Evolutionary conservation across 2,888 invertebrate genomes (phyloP).

Genomic region (Thalpophila matura): DNA sequence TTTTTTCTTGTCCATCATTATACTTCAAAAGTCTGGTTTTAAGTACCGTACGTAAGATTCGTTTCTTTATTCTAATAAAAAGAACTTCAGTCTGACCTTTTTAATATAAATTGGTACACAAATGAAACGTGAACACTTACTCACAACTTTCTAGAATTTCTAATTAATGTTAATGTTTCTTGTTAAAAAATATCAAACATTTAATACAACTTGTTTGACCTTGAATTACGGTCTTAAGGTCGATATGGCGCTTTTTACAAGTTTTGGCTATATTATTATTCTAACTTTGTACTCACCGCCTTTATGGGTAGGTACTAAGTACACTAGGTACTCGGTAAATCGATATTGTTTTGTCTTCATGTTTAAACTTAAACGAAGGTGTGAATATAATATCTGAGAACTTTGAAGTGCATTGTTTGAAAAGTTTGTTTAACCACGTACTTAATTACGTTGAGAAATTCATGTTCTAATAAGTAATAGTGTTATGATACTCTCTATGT

Average conservation of each 20-base stretch:
- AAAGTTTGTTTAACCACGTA: not conserved
- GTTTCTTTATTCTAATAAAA: not conserved
- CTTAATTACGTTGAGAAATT: no score
- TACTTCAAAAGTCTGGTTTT: not conserved
- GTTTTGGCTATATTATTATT: conserved; percentile 54
- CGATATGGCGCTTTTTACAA: conserved; percentile 34
- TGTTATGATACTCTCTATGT: no score
- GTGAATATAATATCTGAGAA: conserved; percentile 4
- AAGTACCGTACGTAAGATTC: not conserved
- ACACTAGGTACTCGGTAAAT: conserved; percentile 30
- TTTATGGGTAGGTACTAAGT: conserved; percentile 12
- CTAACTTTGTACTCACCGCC: conserved; percentile 38
- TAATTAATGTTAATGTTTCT: not conserved
- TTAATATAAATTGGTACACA: not conserved
- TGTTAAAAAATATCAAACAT: conserved; percentile 14
- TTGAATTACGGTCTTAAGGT: conserved; percentile 32
- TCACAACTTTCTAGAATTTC: not conserved
- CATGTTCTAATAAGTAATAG: no score
- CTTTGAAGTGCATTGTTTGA: not conserved
- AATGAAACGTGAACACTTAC: no score
- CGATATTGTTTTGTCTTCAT: conserved; percentile 37
- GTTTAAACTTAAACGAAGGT: conserved; percentile 13
- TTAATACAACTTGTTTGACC: conserved; percentile 15
- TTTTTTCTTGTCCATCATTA: no score
- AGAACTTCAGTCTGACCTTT: conserved; percentile 4